Evolutionary conservation across 1,140 invertebrate species (phyloP).

Genomic region (Papilio aristodemus): DNA sequence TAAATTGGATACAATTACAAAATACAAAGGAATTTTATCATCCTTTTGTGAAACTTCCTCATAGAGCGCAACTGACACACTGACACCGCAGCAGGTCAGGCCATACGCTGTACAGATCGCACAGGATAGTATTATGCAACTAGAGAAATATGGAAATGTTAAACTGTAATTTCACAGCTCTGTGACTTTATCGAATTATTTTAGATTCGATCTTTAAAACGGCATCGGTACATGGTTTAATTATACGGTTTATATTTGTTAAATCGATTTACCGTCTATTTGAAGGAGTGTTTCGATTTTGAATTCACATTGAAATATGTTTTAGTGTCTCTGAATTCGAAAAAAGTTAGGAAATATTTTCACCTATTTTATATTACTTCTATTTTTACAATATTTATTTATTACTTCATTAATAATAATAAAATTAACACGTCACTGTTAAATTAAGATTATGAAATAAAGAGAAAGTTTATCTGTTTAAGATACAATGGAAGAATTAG

Average conservation of each 20-base stretch:
- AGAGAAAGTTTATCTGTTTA: neutral
- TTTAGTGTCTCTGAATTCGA: no score
- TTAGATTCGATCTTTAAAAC: neutral
- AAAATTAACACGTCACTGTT: neutral
- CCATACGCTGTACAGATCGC: neutral
- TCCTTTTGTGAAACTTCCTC: neutral
- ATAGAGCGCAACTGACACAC: neutral
- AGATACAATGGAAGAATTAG: neutral
- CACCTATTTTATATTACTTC: no score
- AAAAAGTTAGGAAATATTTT: no score
- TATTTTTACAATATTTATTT: no score
- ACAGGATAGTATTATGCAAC: conserved; percentile 9
- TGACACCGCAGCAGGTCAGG: conserved; percentile 9
- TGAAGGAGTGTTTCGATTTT: no score
- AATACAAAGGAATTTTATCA: conserved; percentile 1
- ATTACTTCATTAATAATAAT: no score
- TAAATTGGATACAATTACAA: neutral
- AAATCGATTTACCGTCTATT: no score
- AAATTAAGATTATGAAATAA: neutral
- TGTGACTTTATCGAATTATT: conserved; percentile 9
- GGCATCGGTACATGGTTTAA: no score
- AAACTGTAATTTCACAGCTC: neutral
- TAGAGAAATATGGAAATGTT: conserved; percentile 24
- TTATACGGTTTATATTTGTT: no score
- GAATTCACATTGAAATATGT: no score